Base-by-base conservation (phyloP, 1,140 invertebrate species). In the Pseudachorutes palmiensis region DNA sequence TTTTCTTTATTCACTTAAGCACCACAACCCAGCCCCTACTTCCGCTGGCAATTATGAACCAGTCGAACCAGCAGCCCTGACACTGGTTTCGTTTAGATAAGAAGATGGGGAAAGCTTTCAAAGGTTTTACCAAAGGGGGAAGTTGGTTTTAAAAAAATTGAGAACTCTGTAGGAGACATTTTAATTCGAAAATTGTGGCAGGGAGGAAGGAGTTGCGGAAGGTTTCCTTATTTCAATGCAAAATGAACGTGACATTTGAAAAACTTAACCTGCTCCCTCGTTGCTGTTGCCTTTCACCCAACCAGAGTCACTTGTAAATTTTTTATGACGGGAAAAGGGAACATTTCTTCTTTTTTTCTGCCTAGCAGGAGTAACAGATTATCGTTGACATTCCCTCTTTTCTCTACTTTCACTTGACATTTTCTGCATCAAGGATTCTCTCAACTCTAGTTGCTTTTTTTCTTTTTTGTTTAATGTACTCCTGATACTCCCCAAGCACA, bases 161-260 rank as follows among this genome's bases (percentile, higher is more conserved):
- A 31, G 45, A 65, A 30, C 64, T 65, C 64, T 65, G 64, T 65
- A 31, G 64, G 55, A 65, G 51, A 65, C 64, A 65, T 57, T 65
- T 65, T 65, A 65, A 65, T 65, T 65, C 64, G 29, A 32, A 58
- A 65, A 65, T 65, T 65, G 64, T 65, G 64, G 64, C 22, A 58
- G 51, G 22, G 29, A 45, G 33, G 49, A 28, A 31, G 3, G 26
- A 57, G 51, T 26, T 57, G 22, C 2, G 9, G 22, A 22, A 24
- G 5, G 12, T 61, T 22, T 29, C 59, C 59, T 26, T 28, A 28
- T 58, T 61, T 58, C 33, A 67, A 63, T 67, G 66, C 57, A 65
- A 70, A 67, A 41, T 28, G 62, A 64, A 70, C 69, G 69, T 70
- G 69, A 70, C 69, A 70, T 70, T 70, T 70, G 31, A 48, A 63